A percentile compares a stretch with the other conserved stretches of the same genome.
Conservation (phyloP, 2,888 invertebrate species). For the Eurytoma adleriae region DNA sequence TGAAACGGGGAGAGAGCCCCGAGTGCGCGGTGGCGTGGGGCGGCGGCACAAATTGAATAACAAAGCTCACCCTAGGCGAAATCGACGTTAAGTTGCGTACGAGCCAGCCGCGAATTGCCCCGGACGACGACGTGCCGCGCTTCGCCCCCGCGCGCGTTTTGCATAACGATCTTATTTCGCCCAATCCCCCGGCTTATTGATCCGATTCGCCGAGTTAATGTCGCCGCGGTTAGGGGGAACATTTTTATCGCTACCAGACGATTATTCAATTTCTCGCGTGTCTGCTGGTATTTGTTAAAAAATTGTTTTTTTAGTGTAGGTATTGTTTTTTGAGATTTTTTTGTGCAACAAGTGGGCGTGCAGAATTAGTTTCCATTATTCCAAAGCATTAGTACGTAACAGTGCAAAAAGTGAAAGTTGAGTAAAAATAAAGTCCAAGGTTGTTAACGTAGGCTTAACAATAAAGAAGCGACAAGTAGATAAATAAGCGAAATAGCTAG, state of each 20-base stretch:
- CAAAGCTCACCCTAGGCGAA: conserved; percentile 71
- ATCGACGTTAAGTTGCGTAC: conserved; percentile 32
- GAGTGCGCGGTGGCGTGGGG: background rate
- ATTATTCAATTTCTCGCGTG: conserved; percentile 1
- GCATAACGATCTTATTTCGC: conserved; percentile 73
- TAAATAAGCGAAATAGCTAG: background rate
- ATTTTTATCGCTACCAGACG: conserved; percentile 59
- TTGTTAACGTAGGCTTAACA: background rate
- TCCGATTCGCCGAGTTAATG: conserved; percentile 63
- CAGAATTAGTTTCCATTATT: too few relatives aligned
- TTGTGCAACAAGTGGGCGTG: too few relatives aligned
- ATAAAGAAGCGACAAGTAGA: background rate
- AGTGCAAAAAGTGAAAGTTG: too few relatives aligned
- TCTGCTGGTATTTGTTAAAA: background rate
- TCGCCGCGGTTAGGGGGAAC: conserved; percentile 55
- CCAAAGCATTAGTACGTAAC: too few relatives aligned
- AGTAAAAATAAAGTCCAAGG: too few relatives aligned
- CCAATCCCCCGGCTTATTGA: conserved; percentile 72
- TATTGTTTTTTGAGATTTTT: too few relatives aligned
- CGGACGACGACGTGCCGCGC: conserved; percentile 66
- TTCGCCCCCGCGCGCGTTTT: conserved; percentile 63
- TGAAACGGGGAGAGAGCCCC: background rate
- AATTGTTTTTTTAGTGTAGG: background rate
- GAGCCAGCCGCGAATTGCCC: conserved; percentile 40
- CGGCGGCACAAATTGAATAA: conserved; percentile 71